phyloP scores from a whole-genome alignment of 1,140 invertebrate species.

The Chelonus insularis region DNA sequence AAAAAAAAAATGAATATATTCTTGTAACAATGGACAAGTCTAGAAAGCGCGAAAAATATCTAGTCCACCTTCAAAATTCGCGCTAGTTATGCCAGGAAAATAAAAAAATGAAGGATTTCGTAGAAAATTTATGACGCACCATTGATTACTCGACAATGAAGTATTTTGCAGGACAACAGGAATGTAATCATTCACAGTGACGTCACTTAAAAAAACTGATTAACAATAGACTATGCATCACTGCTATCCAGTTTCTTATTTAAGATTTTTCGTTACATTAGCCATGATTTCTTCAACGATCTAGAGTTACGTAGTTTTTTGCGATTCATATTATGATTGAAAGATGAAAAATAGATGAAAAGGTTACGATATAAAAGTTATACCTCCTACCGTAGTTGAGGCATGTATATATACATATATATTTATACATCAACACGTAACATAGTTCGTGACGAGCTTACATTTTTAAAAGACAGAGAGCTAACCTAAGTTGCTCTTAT shows the following conservation, averaged over 20 bases:
- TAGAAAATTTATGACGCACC: slow-evolving; percentile 3
- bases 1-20: slow-evolving; percentile 4
- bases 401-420: background rate
- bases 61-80: background rate
- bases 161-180: background rate
- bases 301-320: no score
- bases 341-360: background rate
- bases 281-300: no score
- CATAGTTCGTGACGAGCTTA: no score
- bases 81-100: background rate
- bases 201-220: background rate
- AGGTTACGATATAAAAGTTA: background rate
- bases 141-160: background rate
- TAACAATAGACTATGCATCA: background rate
- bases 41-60: no score
- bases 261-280: background rate
- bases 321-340: no score
- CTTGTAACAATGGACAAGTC: background rate
- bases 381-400: background rate
- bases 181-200: background rate
- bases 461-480: no score
- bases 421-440: background rate
- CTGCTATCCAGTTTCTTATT: background rate
- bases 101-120: background rate
- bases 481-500: no score